phyloP scores from a whole-genome alignment of 2,888 invertebrate species.

The Cryptocephalus primarius region DNA sequence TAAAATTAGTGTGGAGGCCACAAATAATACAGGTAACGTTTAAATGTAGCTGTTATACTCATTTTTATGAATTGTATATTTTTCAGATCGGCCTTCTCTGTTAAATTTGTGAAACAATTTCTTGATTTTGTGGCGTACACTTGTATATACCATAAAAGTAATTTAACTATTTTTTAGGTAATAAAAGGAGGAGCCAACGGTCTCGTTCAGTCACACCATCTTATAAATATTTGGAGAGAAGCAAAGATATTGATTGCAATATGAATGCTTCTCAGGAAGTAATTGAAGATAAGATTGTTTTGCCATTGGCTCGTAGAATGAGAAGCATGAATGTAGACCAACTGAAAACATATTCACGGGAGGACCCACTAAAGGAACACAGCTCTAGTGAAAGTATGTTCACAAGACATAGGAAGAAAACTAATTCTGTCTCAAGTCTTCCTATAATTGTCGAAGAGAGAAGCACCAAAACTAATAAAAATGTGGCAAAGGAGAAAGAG shows the following conservation, averaged over 20 bases:
- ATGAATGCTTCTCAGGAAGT: constrained; percentile 3
- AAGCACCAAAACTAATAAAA: background rate
- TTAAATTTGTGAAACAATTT: no score
- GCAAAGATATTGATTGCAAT: constrained; percentile 4
- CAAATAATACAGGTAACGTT: background rate
- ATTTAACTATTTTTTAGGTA: background rate
- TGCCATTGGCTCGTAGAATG: constrained; percentile 5
- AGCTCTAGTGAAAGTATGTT: constrained; percentile 1
- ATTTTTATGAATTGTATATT: no score
- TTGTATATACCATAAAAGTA: no score
- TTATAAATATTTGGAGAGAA: background rate
- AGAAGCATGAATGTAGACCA: constrained; percentile 16
- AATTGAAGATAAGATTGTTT: constrained; percentile 1
- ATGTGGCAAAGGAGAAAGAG: constrained; percentile 6
- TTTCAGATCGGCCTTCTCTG: no score
- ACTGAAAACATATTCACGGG: constrained; percentile 7
- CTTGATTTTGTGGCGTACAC: no score
- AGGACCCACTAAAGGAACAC: constrained; percentile 10
- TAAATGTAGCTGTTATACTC: no score
- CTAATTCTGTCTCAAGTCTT: background rate
- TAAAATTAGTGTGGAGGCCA: background rate
- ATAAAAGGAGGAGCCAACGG: background rate
- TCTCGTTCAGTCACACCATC: background rate
- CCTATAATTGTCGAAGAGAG: background rate
- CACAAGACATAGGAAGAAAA: background rate